Base-by-base conservation (phyloP, 2,888 invertebrate genomes). In the Rhamnusium bicolor region DNA sequence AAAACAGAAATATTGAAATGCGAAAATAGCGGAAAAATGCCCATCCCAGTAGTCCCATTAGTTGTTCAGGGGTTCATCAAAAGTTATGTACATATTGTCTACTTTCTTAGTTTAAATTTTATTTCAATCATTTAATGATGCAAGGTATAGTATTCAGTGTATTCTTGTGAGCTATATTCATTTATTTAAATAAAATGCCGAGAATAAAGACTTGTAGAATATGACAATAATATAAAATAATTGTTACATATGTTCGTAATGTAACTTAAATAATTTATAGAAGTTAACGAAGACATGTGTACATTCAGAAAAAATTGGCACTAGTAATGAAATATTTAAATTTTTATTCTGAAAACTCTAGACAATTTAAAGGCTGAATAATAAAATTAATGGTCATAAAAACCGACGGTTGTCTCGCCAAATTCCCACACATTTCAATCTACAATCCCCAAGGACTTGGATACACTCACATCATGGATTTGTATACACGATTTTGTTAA, bases 351-450 rank as follows among this genome's bases (percentile, higher is more conserved):
- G 40, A 40, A 40, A 40, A 12, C 12, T n/a, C n/a, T 40, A n/a
- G 40, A 40, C 40, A n/a, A 51, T 51, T 51, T 51, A 51, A 12
- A 51, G 19, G 19, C 54, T 6, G 27, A 54, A 12, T 27, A 54
- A 54, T 54, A 54, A 61, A 61, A 12, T 18, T 51, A 24, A 65
- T 19, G 27, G 24, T 12, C 14, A 65, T 8, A 65, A 27, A 65
- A 65, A 32, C 32, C 51, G 32, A 16, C 70, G n/a, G 16, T 47
- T 27, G 70, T 63, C 56, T 70, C 21, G 69, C 49, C 40, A 56
- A 53, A 61, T 72, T 72, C 72, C 72, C 72, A 72, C 72, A 61
- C 72, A 58, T 63, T 72, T 72, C 72, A 72, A 72, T 72, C 69
- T 27, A 14, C 72, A 51, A 63, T 58, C 24, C 21, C 51, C 72